A percentile compares a stretch with the other conserved stretches of the same genome.
phyloP scores from a whole-genome alignment of 30 jellyfish, hydroid and myxozoan species.

The Clytia hemisphaerica region DNA sequence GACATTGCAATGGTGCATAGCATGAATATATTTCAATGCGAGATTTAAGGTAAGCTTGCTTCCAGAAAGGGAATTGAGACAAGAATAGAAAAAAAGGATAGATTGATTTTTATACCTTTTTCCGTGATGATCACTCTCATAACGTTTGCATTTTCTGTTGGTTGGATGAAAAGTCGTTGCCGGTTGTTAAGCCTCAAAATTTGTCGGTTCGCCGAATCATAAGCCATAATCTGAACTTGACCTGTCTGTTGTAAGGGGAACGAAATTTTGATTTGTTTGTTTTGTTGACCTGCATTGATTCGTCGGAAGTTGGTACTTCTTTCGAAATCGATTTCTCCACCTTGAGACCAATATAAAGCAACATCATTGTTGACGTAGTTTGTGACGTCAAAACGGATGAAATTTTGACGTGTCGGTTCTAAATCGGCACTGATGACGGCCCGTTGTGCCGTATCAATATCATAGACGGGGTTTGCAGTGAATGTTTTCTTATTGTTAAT shows the following conservation, averaged over 20 bases:
- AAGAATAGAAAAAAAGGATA: not conserved
- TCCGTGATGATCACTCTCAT: not conserved
- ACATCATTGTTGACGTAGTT: not conserved
- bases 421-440: not conserved
- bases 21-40: too few relatives aligned
- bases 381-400: constrained; percentile 4
- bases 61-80: not conserved
- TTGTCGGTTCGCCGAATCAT: not conserved
- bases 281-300: too few relatives aligned
- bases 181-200: not conserved
- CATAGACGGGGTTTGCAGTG: not conserved
- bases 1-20: too few relatives aligned
- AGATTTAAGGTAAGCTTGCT: too few relatives aligned
- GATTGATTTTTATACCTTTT: not conserved
- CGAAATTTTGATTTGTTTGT: too few relatives aligned
- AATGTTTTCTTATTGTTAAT: not conserved
- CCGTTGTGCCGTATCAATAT: not conserved
- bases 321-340: too few relatives aligned
- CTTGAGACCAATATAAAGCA: not conserved
- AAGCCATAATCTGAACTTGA: constrained; percentile 1
- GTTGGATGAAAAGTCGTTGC: not conserved
- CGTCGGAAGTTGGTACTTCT: too few relatives aligned
- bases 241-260: not conserved
- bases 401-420: too few relatives aligned
- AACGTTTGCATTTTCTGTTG: not conserved